Percentiles rank a stretch among this genome's conserved stretches.
These are phyloP conservation scores for Metalampra italica DNA, from an alignment of 2,888 invertebrate genomes.

Conservation along the genomic window DNA sequence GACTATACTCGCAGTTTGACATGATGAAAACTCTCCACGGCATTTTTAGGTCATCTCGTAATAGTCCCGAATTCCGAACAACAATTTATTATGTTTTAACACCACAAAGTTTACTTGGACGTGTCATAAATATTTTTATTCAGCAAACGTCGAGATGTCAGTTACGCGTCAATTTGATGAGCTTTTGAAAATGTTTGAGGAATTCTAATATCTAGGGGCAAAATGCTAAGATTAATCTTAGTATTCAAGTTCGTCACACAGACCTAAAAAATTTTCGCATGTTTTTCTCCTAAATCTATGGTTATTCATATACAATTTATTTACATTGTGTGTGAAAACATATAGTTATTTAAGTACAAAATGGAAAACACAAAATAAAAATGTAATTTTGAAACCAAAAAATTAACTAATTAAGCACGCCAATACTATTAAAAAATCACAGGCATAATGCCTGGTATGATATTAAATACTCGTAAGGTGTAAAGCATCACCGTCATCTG, in stretches of 20 bases:
- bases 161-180: constrained; percentile 25
- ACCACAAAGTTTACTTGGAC: constrained; percentile 32
- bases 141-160: constrained; percentile 21
- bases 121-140: constrained; percentile 34
- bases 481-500: too few species aligned
- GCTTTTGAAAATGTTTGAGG: constrained; percentile 6
- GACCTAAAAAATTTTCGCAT: too few species aligned
- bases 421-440: too few species aligned
- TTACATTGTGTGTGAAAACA: too few species aligned
- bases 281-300: too few species aligned
- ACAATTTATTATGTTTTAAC: constrained; percentile 31
- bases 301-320: too few species aligned
- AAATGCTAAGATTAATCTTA: neutral
- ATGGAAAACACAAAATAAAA: too few species aligned
- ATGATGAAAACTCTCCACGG: constrained; percentile 49
- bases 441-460: too few species aligned
- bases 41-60: constrained; percentile 68
- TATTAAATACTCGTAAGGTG: too few species aligned
- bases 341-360: too few species aligned
- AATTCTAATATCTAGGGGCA: neutral
- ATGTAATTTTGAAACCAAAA: too few species aligned
- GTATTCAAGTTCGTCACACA: neutral
- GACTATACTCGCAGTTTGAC: constrained; percentile 41
- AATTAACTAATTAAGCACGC: too few species aligned
- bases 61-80: constrained; percentile 50